Evolutionary conservation across 2,113 vertebrate species (phyloP).

Genomic region (Saccopteryx leptura): DNA sequence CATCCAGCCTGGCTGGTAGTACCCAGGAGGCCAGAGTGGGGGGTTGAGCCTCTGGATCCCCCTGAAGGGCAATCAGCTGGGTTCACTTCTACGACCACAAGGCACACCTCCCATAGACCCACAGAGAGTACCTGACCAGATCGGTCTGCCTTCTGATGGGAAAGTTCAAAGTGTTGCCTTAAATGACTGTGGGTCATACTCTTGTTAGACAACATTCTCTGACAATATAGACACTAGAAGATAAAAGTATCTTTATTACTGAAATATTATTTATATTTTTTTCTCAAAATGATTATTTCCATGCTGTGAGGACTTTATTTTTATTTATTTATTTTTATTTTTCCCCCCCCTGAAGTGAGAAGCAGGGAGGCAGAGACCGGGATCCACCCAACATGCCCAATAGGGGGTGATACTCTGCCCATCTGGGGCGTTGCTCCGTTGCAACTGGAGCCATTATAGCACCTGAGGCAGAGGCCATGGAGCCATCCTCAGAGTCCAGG

Average conservation of each 20-base stretch:
- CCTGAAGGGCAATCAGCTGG: not conserved
- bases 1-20: not conserved
- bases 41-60: not conserved
- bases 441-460: too few relatives aligned
- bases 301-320: not conserved
- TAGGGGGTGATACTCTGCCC: too few relatives aligned
- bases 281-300: conserved; percentile 27
- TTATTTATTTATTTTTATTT: too few relatives aligned
- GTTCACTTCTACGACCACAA: not conserved
- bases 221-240: not conserved
- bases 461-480: too few relatives aligned
- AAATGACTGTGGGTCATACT: not conserved
- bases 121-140: not conserved
- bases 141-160: not conserved
- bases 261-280: not conserved
- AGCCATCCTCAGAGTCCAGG: too few relatives aligned
- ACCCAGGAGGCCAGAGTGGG: not conserved
- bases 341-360: too few relatives aligned
- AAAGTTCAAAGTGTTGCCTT: not conserved
- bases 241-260: not conserved
- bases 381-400: too few relatives aligned
- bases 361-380: too few relatives aligned
- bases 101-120: not conserved
- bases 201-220: not conserved
- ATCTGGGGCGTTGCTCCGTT: too few relatives aligned